Evolutionary conservation across 2,888 invertebrate genomes (phyloP), one percentile per base, ranked within the genome.

Genomic region (Cynaeus angustus): DNA sequence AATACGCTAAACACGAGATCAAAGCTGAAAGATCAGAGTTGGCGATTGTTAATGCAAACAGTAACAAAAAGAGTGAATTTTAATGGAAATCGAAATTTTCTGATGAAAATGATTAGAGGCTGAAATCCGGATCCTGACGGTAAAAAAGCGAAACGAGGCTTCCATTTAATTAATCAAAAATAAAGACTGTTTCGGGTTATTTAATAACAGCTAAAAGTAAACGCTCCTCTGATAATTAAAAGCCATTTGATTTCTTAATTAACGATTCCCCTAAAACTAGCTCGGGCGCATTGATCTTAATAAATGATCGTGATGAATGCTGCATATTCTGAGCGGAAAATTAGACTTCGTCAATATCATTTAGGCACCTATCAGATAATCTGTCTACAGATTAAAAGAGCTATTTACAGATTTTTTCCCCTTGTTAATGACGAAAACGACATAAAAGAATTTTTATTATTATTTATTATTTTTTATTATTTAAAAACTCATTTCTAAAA

Each of bases 111-210:
- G 58, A 41, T 58, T 13, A 26, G 4, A 43, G 26, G 13, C 26
- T n/a, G n/a, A n/a, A n/a, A n/a, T n/a, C n/a, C n/a, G n/a, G n/a
- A n/a, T n/a, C n/a, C n/a, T n/a, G 1, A 14, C 43, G 45, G n/a
- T 4, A 33, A 33, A 45, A 37, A 14, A 16, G 8, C 9, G 45
- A 59, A 33, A 7, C 41, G n/a, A 10, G 37, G 37, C 9, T 59
- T 59, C 46, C 46, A 59, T 46, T 59, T 59, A 59, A 59, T 59
- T 59, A 59, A 59, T 59, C 59, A 46, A 46, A 33, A 45, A 58
- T 45, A 43, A 46, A 46, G 14, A 46, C 12, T 30, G 52, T 14
- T 55, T 16, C n/a, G 41, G 38, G 10, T 46, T 50, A 61, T 61
- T 50, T 16, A 26, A 48, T 41, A 56, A 56, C 21, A 12, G 9